Evolutionary conservation across 2,888 invertebrate genomes (phyloP), one percentile per base, ranked within the genome.

Genomic region (Arge pagana): DNA sequence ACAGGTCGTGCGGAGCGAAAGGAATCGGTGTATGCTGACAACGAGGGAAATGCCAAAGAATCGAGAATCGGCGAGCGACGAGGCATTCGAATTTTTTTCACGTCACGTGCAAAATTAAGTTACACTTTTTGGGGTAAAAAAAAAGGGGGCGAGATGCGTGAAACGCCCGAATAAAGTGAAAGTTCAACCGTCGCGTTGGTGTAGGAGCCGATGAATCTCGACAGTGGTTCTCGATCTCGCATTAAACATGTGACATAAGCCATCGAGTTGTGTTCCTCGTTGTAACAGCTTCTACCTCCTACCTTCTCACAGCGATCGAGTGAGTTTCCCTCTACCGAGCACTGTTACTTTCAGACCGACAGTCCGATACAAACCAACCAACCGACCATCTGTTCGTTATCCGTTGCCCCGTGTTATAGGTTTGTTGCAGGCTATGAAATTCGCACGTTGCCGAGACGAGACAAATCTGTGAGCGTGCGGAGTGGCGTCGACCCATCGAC

Each of bases 341-440:
- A 72, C 74, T 74, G 68, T 75, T 72, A 74, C 75, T 75, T 74
- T 74, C 72, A 65, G 67, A 63, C 65, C 67, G 64, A 63, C 73
- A 58, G 62, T 65, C 67, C 65, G 59, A 53, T 64, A 66, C 71
- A 66, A 67, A 67, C 61, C 66, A 65, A 61, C 64, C 48, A 52
- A 54, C 51, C 15, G 50, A 51, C 50, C 50, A 36, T 35, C 35
- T 33, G 35, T 42, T 51, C 24, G 42, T n/a, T n/a, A n/a, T n/a
- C n/a, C n/a, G n/a, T n/a, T n/a, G n/a, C n/a, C n/a, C n/a, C n/a
- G n/a, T n/a, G n/a, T n/a, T n/a, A 24, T 15, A 33, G 13, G 13
- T 23, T 19, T n/a, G 11, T 19, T 37, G n/a, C 8, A 37, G 24
- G 24, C 26, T n/a, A n/a, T 7, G 26, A 26, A 26, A 26, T 7